A percentile compares a stretch with the other conserved stretches of the same genome.
phyloP scores from a whole-genome alignment of 2,888 invertebrate species.

The Ernsta delagoae region DNA sequence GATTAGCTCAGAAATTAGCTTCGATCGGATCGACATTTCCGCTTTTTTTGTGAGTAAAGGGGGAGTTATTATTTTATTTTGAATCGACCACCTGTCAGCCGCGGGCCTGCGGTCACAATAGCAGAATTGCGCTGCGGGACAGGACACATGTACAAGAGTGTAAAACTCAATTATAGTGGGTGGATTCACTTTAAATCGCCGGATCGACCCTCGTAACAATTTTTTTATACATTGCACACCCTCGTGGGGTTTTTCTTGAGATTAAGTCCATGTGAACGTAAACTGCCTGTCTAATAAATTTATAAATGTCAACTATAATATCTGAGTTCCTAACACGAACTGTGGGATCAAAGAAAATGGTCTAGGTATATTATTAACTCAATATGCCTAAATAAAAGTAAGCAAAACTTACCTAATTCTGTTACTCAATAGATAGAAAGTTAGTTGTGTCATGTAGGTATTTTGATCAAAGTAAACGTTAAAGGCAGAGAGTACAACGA shows the following conservation, averaged over 20 bases:
- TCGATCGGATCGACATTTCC: conserved; percentile 48
- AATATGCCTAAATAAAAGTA: too few species aligned
- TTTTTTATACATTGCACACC: conserved; percentile 53
- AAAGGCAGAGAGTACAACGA: too few species aligned
- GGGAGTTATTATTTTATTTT: conserved; percentile 41
- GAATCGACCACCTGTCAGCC: conserved; percentile 59
- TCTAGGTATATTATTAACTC: too few species aligned
- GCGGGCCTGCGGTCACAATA: conserved; percentile 29
- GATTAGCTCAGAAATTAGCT: conserved; percentile 44
- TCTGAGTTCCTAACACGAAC: neutral
- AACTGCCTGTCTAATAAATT: neutral
- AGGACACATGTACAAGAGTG: conserved; percentile 42
- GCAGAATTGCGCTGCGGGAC: conserved; percentile 19
- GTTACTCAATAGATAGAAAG: too few species aligned
- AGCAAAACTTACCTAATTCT: too few species aligned
- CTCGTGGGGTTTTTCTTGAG: conserved; percentile 40
- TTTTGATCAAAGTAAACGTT: too few species aligned
- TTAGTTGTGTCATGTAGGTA: too few species aligned
- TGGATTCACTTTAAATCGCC: conserved; percentile 60
- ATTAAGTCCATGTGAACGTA: neutral
- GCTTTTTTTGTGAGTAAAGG: conserved; percentile 39
- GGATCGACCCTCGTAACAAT: conserved; percentile 50
- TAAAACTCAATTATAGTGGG: conserved; percentile 62
- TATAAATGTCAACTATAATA: neutral
- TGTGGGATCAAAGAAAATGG: neutral